Percentiles rank a stretch among this genome's conserved stretches.
Conservation (phyloP, 35 echinoderm and acorn worm species). For the Hemicentrotus pulcherrimus region DNA sequence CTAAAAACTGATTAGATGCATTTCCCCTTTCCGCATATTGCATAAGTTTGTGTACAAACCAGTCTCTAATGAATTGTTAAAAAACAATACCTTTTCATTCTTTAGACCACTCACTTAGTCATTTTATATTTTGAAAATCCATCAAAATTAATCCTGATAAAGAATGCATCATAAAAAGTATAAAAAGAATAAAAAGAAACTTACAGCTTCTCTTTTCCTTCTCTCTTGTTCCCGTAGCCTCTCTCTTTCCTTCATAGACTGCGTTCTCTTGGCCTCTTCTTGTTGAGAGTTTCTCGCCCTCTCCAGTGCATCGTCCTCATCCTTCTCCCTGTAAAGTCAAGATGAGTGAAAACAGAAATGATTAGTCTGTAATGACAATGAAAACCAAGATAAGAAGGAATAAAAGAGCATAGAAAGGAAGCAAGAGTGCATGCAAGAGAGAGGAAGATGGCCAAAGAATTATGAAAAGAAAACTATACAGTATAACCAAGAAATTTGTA, state of each 20-base stretch:
- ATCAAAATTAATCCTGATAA: too few relatives aligned
- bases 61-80: too few relatives aligned
- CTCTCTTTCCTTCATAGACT: conserved; percentile 94
- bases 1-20: too few relatives aligned
- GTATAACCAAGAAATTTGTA: neutral
- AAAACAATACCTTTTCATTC: too few relatives aligned
- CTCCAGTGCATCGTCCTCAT: conserved; percentile 96
- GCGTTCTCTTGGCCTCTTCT: conserved; percentile 75
- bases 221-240: conserved; percentile 91
- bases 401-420: neutral
- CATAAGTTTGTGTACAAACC: too few relatives aligned
- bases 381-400: neutral
- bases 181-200: neutral
- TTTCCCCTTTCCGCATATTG: too few relatives aligned
- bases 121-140: too few relatives aligned
- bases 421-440: neutral
- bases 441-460: neutral
- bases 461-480: neutral
- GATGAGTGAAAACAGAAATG: neutral
- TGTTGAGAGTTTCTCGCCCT: conserved; percentile 77
- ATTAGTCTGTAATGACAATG: neutral
- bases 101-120: too few relatives aligned
- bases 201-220: conserved; percentile 84
- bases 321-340: conserved; percentile 74
- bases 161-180: too few relatives aligned